Conservation (phyloP, 1,140 invertebrate genomes). For the Drosophila tani region DNA sequence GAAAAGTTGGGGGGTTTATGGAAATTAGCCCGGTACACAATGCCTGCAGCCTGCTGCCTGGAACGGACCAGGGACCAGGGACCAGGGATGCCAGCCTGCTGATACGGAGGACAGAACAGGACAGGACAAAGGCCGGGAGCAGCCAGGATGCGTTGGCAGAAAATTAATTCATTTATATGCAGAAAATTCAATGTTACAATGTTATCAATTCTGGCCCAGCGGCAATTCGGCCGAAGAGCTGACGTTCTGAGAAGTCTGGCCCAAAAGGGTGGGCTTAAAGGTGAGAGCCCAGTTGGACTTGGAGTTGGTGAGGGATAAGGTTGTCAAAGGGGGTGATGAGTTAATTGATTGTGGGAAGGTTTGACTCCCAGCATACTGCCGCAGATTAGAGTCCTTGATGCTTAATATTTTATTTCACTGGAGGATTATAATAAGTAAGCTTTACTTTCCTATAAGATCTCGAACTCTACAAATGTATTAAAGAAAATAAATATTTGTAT, state of each 20-base stretch:
- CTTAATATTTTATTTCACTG: slow-evolving; percentile 10
- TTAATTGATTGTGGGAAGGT: slow-evolving; percentile 63
- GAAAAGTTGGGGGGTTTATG: slow-evolving; percentile 64
- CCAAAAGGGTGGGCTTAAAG: slow-evolving; percentile 36
- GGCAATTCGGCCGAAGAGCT: slow-evolving; percentile 39
- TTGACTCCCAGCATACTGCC: slow-evolving; percentile 44
- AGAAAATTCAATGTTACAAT: slow-evolving; percentile 82
- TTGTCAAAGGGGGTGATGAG: neutral
- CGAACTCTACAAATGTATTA: no score
- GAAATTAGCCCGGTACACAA: slow-evolving; percentile 78
- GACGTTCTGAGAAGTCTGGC: slow-evolving; percentile 1
- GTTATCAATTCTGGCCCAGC: slow-evolving; percentile 80
- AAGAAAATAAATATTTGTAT: no score
- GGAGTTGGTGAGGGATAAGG: slow-evolving; percentile 3
- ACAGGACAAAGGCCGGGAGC: slow-evolving; percentile 24
- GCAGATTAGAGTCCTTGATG: slow-evolving; percentile 34
- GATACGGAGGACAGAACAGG: slow-evolving; percentile 29
- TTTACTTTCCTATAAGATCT: neutral
- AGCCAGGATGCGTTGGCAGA: slow-evolving; percentile 46
- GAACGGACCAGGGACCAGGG: neutral
- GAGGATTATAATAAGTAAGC: slow-evolving; percentile 22
- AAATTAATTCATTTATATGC: slow-evolving; percentile 85
- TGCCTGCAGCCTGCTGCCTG: slow-evolving; percentile 64
- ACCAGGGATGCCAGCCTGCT: slow-evolving; percentile 25
- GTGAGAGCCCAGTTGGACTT: slow-evolving; percentile 14